Conservation (phyloP, 2,113 vertebrate species). For the Dicrurus megarhynchus region DNA sequence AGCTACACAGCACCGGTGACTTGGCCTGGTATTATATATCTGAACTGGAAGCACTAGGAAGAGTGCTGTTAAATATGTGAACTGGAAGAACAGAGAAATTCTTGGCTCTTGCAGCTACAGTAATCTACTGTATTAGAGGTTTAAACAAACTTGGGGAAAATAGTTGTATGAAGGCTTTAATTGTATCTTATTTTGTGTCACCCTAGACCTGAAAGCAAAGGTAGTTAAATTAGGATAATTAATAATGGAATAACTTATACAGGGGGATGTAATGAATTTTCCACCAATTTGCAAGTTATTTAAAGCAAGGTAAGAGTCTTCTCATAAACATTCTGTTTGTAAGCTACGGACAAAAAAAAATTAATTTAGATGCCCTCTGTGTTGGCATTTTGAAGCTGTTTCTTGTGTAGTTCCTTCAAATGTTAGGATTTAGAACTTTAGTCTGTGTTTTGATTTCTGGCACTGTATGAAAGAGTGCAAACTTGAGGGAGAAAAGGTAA, state of each 20-base stretch:
- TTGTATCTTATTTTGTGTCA: not conserved
- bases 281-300: not conserved
- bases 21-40: not conserved
- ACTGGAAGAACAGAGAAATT: not conserved
- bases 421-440: not conserved
- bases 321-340: not conserved
- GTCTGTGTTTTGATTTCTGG: not conserved
- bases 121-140: not conserved
- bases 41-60: not conserved
- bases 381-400: not conserved
- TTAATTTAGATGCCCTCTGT: not conserved
- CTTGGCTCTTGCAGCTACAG: not conserved
- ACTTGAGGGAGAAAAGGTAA: not conserved
- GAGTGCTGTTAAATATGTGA: not conserved
- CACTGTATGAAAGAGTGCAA: not conserved
- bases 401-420: not conserved
- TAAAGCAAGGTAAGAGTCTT: not conserved
- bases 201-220: not conserved
- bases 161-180: not conserved
- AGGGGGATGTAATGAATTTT: not conserved
- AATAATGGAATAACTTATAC: not conserved
- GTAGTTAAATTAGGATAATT: conserved; percentile 4
- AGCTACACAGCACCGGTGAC: not conserved
- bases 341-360: not conserved
- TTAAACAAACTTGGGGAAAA: not conserved